These are phyloP conservation scores for Tapirus indicus DNA, from an alignment of 2,797 vertebrate species.

Conservation along the genomic window DNA sequence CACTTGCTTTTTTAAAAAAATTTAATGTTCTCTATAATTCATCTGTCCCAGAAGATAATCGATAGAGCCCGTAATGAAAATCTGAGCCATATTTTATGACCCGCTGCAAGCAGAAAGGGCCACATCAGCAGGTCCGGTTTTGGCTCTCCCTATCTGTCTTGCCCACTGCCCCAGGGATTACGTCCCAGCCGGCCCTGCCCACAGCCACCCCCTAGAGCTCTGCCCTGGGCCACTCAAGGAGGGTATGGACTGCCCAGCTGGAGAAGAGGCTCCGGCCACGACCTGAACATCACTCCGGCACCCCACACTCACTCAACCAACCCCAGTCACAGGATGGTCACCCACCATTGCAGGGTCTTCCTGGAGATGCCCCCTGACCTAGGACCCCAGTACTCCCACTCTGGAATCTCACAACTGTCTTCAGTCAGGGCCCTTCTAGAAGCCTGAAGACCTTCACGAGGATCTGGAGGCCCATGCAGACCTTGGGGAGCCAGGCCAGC, in stretches of 20 bases:
- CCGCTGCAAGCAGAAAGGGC: conserved; percentile 94
- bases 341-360: neutral
- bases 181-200: conserved; percentile 45
- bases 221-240: neutral
- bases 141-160: conserved; percentile 87
- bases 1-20: conserved; percentile 90
- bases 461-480: neutral
- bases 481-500: neutral
- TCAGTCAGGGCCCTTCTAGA: neutral
- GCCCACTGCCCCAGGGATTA: conserved; percentile 64
- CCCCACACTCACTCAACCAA: neutral
- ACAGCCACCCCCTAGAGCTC: neutral
- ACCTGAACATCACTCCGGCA: neutral
- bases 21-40: conserved; percentile 99
- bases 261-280: neutral
- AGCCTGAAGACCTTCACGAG: neutral
- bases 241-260: neutral
- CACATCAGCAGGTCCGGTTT: conserved; percentile 96
- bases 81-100: conserved; percentile 99
- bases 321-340: neutral
- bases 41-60: conserved; percentile 99
- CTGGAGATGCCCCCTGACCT: neutral
- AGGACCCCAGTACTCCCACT: neutral
- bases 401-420: neutral
- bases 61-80: conserved; percentile 99